phyloP scores from a whole-genome alignment of 2,797 vertebrate genomes.

The Onychomys torridus region DNA sequence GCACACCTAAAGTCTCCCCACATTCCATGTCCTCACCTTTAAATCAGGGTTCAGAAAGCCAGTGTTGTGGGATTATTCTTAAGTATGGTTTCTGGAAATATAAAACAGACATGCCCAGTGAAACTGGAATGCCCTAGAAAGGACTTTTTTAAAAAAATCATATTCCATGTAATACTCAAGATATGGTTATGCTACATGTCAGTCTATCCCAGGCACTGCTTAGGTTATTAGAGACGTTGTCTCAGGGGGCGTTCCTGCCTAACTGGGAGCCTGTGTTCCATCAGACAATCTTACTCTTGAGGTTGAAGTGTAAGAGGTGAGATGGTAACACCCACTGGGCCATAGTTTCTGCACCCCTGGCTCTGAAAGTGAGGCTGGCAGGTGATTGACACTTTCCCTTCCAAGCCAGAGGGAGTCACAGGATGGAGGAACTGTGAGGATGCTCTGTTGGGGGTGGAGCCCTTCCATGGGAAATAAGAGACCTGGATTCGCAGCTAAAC shows the following conservation, averaged over 20 bases:
- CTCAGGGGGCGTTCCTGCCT: neutral
- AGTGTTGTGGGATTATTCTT: neutral
- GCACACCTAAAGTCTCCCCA: neutral
- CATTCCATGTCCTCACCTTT: neutral
- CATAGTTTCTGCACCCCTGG: neutral
- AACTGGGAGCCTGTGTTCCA: neutral
- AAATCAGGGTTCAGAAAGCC: neutral
- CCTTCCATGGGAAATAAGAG: rapidly evolving
- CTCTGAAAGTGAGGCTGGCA: neutral
- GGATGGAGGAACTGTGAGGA: neutral
- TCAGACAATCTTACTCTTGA: neutral
- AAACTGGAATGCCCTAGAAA: neutral
- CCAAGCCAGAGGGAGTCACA: neutral
- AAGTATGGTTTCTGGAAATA: neutral
- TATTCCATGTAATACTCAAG: neutral
- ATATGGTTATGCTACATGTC: neutral
- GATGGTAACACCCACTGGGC: neutral
- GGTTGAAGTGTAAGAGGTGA: neutral
- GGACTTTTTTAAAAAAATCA: neutral
- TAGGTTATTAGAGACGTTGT: neutral
- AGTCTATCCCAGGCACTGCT: neutral
- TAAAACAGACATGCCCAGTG: neutral
- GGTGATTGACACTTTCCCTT: neutral
- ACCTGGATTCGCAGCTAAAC: rapidly evolving
- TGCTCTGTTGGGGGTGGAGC: no score